Base-by-base conservation (phyloP, 2,113 vertebrate species). In the Sprattus sprattus region DNA sequence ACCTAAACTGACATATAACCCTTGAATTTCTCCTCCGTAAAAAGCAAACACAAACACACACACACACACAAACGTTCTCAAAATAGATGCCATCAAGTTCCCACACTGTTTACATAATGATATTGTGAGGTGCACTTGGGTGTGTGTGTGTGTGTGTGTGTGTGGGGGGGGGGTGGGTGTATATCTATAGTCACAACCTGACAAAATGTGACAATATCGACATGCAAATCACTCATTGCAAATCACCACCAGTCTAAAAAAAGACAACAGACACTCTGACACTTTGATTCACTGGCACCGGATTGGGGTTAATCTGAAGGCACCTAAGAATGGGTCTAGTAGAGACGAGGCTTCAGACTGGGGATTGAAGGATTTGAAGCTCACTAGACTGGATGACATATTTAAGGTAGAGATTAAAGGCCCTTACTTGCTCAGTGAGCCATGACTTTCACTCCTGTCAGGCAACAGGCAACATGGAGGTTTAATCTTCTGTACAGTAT, bases 321-420 rank as follows among this genome's bases (percentile, higher is more conserved):
- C 64, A 67, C 64, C 64, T 13, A 28, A 28, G 9, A 28, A 25
- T 13, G 10, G 28, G 13, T 25, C 64, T 67, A 67, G 25, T 0
- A 60, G 54, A 4, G 22, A 6, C 18, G 54, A 20, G 54, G 50
- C 50, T 15, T 52, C 50, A 60, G 54, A 22, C 54, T 11, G 25
- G 10, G 64, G 64, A 67, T 28, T 78, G 71, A 5, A 78, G 32
- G 71, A 13, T 16, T 39, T 78, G 4, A 10, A 44, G 71, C 13
- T 78, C 13, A 78, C 71, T 78, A 78, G 64, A 39, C 39, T 75
- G 67, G 25, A 75, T 75, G 67, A 10, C 32, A 75, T 75, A 75
- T 75, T 39, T 15, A 39, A 11, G 28, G n/a, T 4, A 32, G 25
- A 10, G 39, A 39, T 39, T 39, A 1, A 39, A 39, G 25, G 28